phyloP scores from a whole-genome alignment of 2,888 invertebrate species.

The Dynastes grantii region DNA sequence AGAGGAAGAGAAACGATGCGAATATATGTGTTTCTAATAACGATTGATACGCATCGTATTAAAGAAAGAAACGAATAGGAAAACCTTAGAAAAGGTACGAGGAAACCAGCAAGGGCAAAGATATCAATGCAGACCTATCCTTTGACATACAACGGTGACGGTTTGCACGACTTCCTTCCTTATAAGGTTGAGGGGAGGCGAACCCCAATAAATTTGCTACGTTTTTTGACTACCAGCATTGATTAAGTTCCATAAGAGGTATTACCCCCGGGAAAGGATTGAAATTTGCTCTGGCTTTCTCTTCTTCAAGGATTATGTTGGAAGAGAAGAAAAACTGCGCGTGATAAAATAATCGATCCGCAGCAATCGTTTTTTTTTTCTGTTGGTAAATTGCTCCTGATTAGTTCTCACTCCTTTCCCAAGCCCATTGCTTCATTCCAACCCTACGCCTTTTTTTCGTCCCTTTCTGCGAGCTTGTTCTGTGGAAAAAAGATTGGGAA shows the following conservation, averaged over 20 bases:
- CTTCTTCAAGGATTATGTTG: slow-evolving; percentile 26
- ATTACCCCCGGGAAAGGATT: slow-evolving; percentile 34
- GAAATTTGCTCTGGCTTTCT: slow-evolving; percentile 27
- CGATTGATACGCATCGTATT: slow-evolving; percentile 43
- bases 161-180: slow-evolving; percentile 20
- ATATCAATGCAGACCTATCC: slow-evolving; percentile 28
- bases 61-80: slow-evolving; percentile 19
- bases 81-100: slow-evolving; percentile 1
- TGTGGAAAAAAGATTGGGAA: neutral
- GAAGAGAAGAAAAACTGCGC: slow-evolving; percentile 22
- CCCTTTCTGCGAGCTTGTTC: neutral
- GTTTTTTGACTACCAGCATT: slow-evolving; percentile 57
- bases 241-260: slow-evolving; percentile 52
- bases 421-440: neutral
- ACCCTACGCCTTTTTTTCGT: neutral
- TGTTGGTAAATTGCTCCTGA: slow-evolving; percentile 32
- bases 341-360: slow-evolving; percentile 41
- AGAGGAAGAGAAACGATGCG: slow-evolving; percentile 35
- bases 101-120: neutral
- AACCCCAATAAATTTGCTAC: slow-evolving; percentile 55
- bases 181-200: slow-evolving; percentile 2
- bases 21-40: slow-evolving; percentile 47
- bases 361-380: slow-evolving; percentile 16
- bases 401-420: slow-evolving; percentile 26
- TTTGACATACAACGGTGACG: slow-evolving; percentile 22